Conservation (phyloP, 2,888 invertebrate species). For the Smittia sp. region DNA sequence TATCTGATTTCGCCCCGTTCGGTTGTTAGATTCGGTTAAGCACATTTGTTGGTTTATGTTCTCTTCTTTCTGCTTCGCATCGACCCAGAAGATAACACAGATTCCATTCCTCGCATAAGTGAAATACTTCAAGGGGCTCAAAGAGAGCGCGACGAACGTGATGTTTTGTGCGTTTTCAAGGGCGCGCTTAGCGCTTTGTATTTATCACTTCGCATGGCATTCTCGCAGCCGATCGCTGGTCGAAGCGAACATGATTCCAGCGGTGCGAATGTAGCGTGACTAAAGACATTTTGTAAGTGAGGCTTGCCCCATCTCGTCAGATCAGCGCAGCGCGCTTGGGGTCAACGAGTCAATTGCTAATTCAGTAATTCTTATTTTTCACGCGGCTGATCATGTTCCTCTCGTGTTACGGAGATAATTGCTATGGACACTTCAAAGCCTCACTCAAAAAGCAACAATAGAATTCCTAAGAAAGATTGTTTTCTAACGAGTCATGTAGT, state of each 20-base stretch:
- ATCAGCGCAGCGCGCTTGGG: slow-evolving; percentile 4
- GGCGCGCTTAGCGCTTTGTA: neutral
- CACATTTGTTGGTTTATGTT: slow-evolving; percentile 16
- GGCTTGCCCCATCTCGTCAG: slow-evolving; percentile 15
- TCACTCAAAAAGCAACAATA: neutral
- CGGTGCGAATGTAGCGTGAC: slow-evolving; percentile 36
- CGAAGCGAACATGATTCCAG: slow-evolving; percentile 25
- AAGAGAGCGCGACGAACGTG: slow-evolving; percentile 23
- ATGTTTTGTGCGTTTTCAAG: slow-evolving; percentile 17
- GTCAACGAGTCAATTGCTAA: slow-evolving; percentile 41
- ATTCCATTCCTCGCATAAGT: slow-evolving; percentile 36
- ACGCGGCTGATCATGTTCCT: slow-evolving; percentile 3
- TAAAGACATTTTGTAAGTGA: slow-evolving; percentile 30
- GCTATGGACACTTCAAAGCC: neutral
- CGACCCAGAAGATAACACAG: slow-evolving; percentile 1
- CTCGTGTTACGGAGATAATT: slow-evolving; percentile 16
- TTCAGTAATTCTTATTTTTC: slow-evolving; percentile 25
- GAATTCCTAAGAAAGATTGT: neutral
- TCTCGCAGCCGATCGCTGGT: neutral
- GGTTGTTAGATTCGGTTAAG: slow-evolving; percentile 4
- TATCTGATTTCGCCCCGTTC: slow-evolving; percentile 33
- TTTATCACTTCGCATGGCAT: neutral
- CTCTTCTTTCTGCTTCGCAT: neutral
- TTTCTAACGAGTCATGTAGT: slow-evolving; percentile 14
- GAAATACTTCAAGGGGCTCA: slow-evolving; percentile 14